A percentile compares a stretch with the other conserved stretches of the same genome.
Conservation (phyloP, 2,113 vertebrate genomes). For the Tringa solitaria region DNA sequence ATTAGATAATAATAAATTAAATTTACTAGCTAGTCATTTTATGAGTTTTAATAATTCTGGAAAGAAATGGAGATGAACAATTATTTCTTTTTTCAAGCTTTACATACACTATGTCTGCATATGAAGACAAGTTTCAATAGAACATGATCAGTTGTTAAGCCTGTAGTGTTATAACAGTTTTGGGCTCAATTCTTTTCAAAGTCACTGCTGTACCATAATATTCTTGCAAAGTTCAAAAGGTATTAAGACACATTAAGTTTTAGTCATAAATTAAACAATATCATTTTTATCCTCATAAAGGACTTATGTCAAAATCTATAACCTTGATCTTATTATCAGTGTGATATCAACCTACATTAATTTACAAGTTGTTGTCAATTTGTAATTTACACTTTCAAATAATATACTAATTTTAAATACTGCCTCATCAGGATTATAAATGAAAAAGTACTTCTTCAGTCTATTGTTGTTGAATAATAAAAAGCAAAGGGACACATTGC, state of each 20-base stretch:
- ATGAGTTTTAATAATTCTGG: background rate
- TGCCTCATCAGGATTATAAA: slow-evolving; percentile 5
- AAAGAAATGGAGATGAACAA: background rate
- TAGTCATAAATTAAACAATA: slow-evolving; percentile 4
- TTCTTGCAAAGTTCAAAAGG: slow-evolving; percentile 44
- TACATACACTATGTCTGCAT: background rate
- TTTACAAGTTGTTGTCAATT: slow-evolving; percentile 30
- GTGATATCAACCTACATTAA: background rate
- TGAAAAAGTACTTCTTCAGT: background rate
- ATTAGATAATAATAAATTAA: background rate
- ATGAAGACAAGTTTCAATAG: background rate
- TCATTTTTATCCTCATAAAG: slow-evolving; percentile 27
- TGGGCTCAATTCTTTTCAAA: background rate
- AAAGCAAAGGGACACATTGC: background rate
- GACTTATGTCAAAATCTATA: slow-evolving; percentile 11
- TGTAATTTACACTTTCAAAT: slow-evolving; percentile 52
- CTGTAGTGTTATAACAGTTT: background rate
- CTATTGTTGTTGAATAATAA: background rate
- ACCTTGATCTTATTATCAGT: slow-evolving; percentile 28
- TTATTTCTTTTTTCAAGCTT: background rate
- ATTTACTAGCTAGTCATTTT: background rate
- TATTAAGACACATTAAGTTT: background rate
- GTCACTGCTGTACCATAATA: background rate
- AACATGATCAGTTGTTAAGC: background rate
- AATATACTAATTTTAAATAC: slow-evolving; percentile 2